Conservation (phyloP, 2,113 vertebrate species). For the Pelobates fuscus region DNA sequence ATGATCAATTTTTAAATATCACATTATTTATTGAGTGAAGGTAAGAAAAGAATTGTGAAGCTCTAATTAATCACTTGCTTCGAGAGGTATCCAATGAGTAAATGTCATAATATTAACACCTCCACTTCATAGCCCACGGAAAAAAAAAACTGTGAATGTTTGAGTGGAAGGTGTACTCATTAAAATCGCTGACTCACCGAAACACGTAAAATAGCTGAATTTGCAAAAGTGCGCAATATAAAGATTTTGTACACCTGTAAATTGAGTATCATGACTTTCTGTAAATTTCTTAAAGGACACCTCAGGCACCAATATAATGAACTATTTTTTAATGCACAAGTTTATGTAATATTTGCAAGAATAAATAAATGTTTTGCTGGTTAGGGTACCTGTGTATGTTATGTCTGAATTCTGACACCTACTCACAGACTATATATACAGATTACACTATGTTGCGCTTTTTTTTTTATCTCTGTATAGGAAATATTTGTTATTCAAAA, state of each 20-base stretch:
- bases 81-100: slow-evolving; percentile 38
- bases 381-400: too few relatives aligned
- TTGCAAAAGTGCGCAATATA: slow-evolving; percentile 2
- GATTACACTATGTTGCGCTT: too few relatives aligned
- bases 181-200: slow-evolving; percentile 36
- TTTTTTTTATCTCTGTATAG: too few relatives aligned
- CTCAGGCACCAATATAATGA: too few relatives aligned
- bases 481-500: too few relatives aligned
- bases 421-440: too few relatives aligned
- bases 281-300: too few relatives aligned
- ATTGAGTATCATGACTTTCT: not conserved
- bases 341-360: too few relatives aligned
- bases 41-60: slow-evolving; percentile 18
- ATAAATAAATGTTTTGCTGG: too few relatives aligned
- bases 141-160: slow-evolving; percentile 37
- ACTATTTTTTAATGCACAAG: too few relatives aligned
- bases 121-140: slow-evolving; percentile 29
- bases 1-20: slow-evolving; percentile 43
- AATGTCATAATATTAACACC: slow-evolving; percentile 47
- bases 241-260: not conserved
- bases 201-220: slow-evolving; percentile 8
- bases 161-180: slow-evolving; percentile 30
- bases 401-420: too few relatives aligned
- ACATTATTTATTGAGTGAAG: slow-evolving; percentile 40
- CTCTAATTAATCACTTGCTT: slow-evolving; percentile 43